A percentile compares a stretch with the other conserved stretches of the same genome.
phyloP scores from a whole-genome alignment of 2,888 invertebrate genomes.

The Drosophila suboccidentalis region DNA sequence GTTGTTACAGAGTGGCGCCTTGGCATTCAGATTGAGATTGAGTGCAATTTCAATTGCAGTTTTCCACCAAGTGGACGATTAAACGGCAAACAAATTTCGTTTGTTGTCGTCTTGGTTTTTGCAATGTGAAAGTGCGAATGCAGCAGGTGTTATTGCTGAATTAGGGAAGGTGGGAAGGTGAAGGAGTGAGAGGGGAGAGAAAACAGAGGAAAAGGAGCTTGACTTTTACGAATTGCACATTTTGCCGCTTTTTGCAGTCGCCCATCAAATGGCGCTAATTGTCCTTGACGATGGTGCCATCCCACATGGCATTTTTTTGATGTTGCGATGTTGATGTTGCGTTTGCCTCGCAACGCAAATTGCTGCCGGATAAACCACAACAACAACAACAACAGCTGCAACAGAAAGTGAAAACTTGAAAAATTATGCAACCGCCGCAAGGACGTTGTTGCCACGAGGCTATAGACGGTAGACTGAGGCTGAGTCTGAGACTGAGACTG shows the following conservation, averaged over 20 bases:
- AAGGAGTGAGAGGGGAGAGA: neutral
- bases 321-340: conserved; percentile 62
- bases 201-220: neutral
- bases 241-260: conserved; percentile 35
- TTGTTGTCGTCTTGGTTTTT: conserved; percentile 21
- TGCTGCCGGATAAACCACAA: conserved; percentile 72
- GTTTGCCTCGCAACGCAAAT: conserved; percentile 54
- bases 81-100: conserved; percentile 64
- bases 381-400: conserved; percentile 23
- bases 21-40: conserved; percentile 64
- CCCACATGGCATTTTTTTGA: conserved; percentile 72
- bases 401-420: conserved; percentile 78
- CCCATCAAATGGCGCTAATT: conserved; percentile 75
- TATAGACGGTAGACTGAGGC: conserved; percentile 7
- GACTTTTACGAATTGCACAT: conserved; percentile 13
- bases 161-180: neutral
- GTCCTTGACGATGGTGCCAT: conserved; percentile 75
- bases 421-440: conserved; percentile 79
- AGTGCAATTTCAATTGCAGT: conserved; percentile 67
- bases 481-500: conserved; percentile 8
- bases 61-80: conserved; percentile 61
- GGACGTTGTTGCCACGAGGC: conserved; percentile 78
- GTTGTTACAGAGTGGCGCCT: conserved; percentile 36
- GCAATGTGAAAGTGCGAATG: conserved; percentile 73
- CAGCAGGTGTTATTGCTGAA: conserved; percentile 47